These are phyloP conservation scores for Nematostella vectensis DNA, from an alignment of 92 coral and sea anemone species.

Conservation along the genomic window DNA sequence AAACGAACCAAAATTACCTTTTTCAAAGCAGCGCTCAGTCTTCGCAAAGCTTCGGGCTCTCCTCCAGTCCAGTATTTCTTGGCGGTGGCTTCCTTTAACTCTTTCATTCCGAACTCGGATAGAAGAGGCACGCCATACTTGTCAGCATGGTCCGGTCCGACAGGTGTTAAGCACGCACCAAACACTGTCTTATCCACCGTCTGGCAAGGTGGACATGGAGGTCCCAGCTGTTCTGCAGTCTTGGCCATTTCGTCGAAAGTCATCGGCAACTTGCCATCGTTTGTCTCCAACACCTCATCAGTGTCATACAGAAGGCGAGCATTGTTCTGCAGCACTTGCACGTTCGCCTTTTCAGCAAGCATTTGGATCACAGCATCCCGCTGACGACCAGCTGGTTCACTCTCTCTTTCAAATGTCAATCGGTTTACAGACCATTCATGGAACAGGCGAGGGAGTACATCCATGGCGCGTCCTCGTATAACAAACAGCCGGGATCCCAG, in stretches of 20 bases:
- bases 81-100: conserved; percentile 8
- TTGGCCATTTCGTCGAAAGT: conserved; percentile 41
- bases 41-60: conserved; percentile 45
- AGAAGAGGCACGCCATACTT: conserved; percentile 34
- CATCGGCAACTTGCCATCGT: conserved; percentile 22
- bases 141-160: conserved; percentile 9
- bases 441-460: conserved; percentile 35
- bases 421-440: conserved; percentile 54
- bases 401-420: conserved; percentile 60
- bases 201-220: conserved; percentile 27
- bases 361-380: conserved; percentile 39
- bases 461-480: conserved; percentile 43
- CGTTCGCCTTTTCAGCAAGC: conserved; percentile 38
- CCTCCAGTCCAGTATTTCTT: conserved; percentile 41
- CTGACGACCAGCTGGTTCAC: conserved; percentile 47
- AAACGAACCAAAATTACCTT: conserved; percentile 19
- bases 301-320: conserved; percentile 68
- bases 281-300: conserved; percentile 20
- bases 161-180: conserved; percentile 38
- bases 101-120: conserved; percentile 42
- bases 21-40: conserved; percentile 21
- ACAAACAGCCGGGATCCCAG: conserved; percentile 59
- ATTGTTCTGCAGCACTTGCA: conserved; percentile 44
- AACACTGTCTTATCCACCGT: conserved; percentile 19
- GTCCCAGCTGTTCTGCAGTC: conserved; percentile 5